Conservation (phyloP, 2,888 invertebrate species). For the Pachycephus smyrnensis region DNA sequence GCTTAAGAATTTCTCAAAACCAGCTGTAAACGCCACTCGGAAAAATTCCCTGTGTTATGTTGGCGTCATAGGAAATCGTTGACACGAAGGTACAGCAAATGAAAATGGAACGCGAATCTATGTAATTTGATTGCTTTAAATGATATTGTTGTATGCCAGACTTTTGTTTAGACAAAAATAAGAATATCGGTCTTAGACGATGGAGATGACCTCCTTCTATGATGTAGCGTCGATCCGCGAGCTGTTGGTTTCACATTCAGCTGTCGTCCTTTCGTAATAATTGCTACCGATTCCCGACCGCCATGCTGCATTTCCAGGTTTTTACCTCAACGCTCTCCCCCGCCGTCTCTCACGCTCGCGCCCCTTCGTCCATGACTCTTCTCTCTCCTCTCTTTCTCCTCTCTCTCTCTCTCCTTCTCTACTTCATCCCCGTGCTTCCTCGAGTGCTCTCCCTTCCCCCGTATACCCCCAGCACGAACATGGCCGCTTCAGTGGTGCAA, state of each 20-base stretch:
- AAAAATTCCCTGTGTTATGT: not conserved
- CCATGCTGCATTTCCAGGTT: conserved; percentile 62
- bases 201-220: not conserved
- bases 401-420: conserved; percentile 21
- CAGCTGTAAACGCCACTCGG: not conserved
- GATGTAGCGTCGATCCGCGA: not conserved
- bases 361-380: conserved; percentile 12
- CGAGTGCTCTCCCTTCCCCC: conserved; percentile 44
- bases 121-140: not conserved
- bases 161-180: not conserved
- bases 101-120: not conserved
- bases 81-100: not conserved
- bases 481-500: conserved; percentile 62
- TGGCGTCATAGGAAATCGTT: not conserved
- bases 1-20: not conserved
- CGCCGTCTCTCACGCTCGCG: conserved; percentile 13
- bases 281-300: conserved; percentile 58
- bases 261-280: conserved; percentile 57
- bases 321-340: conserved; percentile 43
- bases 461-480: conserved; percentile 52
- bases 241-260: conserved; percentile 46
- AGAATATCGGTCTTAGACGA: not conserved
- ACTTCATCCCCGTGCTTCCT: conserved; percentile 27
- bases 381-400: conserved; percentile 24
- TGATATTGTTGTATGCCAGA: not conserved